Base-by-base conservation (phyloP, 2,113 vertebrate species). In the Muntiacus muntjak region DNA sequence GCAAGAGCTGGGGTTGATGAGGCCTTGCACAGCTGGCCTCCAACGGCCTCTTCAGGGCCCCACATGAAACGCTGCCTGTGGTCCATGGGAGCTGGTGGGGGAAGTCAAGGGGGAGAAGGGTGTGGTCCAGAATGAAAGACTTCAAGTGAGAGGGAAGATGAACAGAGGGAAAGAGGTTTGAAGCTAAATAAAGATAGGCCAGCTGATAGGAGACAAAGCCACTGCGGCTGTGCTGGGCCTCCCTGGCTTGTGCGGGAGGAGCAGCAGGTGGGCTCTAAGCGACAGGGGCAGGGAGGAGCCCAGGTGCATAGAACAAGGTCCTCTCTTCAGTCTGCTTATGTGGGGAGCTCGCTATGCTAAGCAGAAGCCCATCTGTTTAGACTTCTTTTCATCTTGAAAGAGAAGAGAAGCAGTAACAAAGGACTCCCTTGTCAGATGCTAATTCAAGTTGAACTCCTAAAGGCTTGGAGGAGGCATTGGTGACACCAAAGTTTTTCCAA, bases 401-500 rank as follows among this genome's bases (percentile, higher is more conserved):
- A 96, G 93, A 36, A 96, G 91, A 85, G 96, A 96, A 88, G 76
- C n/a, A 60, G 58, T 26, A 55, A 85, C 85, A 81, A 60, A 96
- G 74, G 74, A 43, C 81, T 87, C 81, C 47, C 85, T 90, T 58
- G 84, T 67, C 93, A 30, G 60, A 78, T 78, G 47, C 40, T 81
- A 87, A 60, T 83, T 88, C 58, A 76, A 82, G 55, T 1, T 57
- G 60, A 67, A 79, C 94, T 96, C 95, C 89, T 60, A 86, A 91
- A 95, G 95, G 26, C 14, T 14, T 17, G 7, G 52, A 64, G 54
- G 47, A 79, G 74, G 21, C 7, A 9, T 67, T n/a, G 6, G 8
- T 57, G 79, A 95, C 40, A 26, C 28, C 40, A 87, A 57, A 96
- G 84, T 12, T 52, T 50, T 60, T 23, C 30, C 0, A 21, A 47